Conservation (phyloP, 2,113 vertebrate genomes). For the Ahaetulla prasina region DNA sequence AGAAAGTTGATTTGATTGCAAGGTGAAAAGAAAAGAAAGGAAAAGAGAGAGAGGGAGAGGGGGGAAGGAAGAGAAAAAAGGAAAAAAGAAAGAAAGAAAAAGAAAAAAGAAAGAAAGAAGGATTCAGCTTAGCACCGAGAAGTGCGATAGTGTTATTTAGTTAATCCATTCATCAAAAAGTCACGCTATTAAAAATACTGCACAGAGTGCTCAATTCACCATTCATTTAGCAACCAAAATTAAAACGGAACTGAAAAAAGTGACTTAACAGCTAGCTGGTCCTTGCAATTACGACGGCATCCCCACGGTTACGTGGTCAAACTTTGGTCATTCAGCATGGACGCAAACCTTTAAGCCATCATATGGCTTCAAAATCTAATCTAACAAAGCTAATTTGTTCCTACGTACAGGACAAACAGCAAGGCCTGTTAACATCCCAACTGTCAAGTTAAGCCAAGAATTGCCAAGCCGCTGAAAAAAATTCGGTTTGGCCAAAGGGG, state of each 20-base stretch:
- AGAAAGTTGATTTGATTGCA: background rate
- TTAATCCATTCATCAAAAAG: background rate
- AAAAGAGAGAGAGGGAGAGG: too few species aligned
- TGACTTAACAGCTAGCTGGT: too few species aligned
- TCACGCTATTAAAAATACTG: background rate
- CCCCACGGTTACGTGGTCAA: background rate
- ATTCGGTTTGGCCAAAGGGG: background rate
- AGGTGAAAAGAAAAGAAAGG: background rate
- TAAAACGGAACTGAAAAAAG: background rate
- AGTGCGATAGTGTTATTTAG: background rate
- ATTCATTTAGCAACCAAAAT: background rate
- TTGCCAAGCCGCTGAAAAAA: background rate
- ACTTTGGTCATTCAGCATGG: background rate
- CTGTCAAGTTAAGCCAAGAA: background rate
- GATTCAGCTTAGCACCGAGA: background rate
- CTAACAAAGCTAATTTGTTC: background rate
- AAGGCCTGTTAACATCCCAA: too few species aligned
- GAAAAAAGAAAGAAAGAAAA: too few species aligned
- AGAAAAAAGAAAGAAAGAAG: too few species aligned
- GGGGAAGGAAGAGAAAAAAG: rapidly evolving
- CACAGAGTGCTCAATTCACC: background rate
- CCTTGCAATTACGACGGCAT: background rate
- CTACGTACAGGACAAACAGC: background rate
- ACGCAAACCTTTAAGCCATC: background rate
- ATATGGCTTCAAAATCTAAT: background rate